phyloP scores from a whole-genome alignment of 1,140 invertebrate genomes.

The Drosophila kurseongensis region DNA sequence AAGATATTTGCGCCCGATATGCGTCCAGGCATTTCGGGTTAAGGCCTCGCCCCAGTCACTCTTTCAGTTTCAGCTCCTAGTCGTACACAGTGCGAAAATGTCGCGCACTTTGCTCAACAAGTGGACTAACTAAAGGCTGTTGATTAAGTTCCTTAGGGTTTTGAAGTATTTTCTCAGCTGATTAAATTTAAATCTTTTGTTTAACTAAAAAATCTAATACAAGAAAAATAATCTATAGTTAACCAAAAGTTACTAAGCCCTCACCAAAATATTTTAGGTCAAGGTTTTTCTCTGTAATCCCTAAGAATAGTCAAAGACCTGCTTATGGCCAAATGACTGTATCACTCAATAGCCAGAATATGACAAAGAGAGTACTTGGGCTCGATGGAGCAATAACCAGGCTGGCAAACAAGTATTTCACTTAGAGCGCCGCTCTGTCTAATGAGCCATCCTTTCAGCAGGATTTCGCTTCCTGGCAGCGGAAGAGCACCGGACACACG shows the following conservation, averaged over 20 bases:
- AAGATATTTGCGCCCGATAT: conserved; percentile 77
- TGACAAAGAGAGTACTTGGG: conserved; percentile 58
- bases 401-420: conserved; percentile 40
- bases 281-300: neutral
- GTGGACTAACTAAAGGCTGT: too few relatives aligned
- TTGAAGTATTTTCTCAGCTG: too few relatives aligned
- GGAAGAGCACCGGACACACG: conserved; percentile 62
- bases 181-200: too few relatives aligned
- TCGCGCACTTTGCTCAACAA: neutral
- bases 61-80: conserved; percentile 9
- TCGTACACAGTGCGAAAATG: conserved; percentile 1
- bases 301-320: neutral
- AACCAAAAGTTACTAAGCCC: too few relatives aligned
- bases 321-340: conserved; percentile 55
- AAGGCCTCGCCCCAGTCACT: conserved; percentile 16
- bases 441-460: conserved; percentile 56
- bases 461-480: conserved; percentile 52
- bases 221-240: too few relatives aligned
- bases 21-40: conserved; percentile 61
- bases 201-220: too few relatives aligned
- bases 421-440: conserved; percentile 34
- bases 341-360: conserved; percentile 55
- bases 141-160: too few relatives aligned
- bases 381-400: conserved; percentile 68
- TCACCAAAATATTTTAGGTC: too few relatives aligned